phyloP scores from a whole-genome alignment of 2,888 invertebrate genomes.

The Tolmerus cingulatus region DNA sequence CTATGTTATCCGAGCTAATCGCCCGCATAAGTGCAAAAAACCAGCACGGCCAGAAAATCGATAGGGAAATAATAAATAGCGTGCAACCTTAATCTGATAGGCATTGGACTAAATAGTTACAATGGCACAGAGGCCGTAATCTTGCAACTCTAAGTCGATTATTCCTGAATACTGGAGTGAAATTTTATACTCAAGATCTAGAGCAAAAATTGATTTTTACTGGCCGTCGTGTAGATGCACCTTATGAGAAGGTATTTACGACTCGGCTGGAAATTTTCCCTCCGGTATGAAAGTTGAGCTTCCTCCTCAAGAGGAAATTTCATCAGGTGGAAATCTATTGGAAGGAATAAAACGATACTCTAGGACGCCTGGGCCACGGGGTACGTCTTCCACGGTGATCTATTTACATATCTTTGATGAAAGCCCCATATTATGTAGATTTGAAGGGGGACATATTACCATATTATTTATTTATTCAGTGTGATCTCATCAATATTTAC shows the following conservation, averaged over 20 bases:
- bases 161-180: background rate
- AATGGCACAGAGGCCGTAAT: slow-evolving; percentile 36
- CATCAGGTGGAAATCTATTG: background rate
- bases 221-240: background rate
- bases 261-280: background rate
- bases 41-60: background rate
- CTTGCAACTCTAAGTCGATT: slow-evolving; percentile 21
- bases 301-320: background rate
- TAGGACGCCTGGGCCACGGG: background rate
- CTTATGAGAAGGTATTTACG: background rate
- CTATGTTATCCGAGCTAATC: background rate
- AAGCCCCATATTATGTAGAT: background rate
- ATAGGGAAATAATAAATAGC: background rate
- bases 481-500: slow-evolving; percentile 1
- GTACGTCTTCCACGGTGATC: background rate
- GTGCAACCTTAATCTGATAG: slow-evolving; percentile 7
- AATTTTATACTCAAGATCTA: background rate
- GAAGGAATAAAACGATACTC: background rate
- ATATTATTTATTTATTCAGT: background rate
- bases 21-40: background rate
- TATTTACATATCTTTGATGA: slow-evolving; percentile 4
- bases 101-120: slow-evolving; percentile 35
- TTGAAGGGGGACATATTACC: background rate
- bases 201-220: background rate
- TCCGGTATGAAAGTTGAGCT: background rate